These are phyloP conservation scores for Cercocebus atys DNA, from an alignment of 2,113 vertebrate species.

Conservation along the genomic window DNA sequence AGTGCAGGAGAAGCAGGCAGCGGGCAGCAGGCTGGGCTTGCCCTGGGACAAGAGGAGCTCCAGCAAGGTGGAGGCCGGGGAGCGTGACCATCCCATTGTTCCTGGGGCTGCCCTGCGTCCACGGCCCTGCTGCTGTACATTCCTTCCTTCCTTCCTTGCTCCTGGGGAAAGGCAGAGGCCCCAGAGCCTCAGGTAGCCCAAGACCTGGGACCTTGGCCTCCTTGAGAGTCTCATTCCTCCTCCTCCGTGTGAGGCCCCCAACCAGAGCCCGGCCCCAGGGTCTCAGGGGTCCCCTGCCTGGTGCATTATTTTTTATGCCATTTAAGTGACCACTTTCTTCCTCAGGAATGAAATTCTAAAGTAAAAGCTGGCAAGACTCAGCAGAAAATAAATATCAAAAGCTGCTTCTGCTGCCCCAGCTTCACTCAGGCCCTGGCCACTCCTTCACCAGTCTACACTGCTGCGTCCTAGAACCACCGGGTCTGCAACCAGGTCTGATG, in stretches of 20 bases:
- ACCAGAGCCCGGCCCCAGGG: neutral
- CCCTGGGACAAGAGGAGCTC: too few relatives aligned
- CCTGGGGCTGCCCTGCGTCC: too few relatives aligned
- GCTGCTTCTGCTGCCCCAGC: neutral
- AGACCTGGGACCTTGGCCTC: neutral
- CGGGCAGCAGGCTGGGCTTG: too few relatives aligned
- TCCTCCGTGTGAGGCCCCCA: neutral
- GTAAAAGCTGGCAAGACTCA: neutral
- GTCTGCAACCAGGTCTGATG: too few relatives aligned
- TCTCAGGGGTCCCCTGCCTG: neutral
- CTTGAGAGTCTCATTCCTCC: neutral
- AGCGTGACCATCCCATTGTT: too few relatives aligned
- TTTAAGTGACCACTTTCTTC: neutral
- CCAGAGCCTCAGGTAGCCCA: too few relatives aligned
- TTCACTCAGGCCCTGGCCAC: accelerated
- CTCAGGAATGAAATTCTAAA: neutral
- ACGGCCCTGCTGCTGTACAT: too few relatives aligned
- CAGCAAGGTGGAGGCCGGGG: too few relatives aligned
- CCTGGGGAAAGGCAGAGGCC: neutral
- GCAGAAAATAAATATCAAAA: neutral
- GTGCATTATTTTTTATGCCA: neutral
- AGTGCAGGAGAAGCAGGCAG: neutral
- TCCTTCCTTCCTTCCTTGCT: too few relatives aligned
- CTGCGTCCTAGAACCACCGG: neutral
- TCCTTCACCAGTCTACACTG: neutral